Evolutionary conservation across 2,888 invertebrate genomes (phyloP), one percentile per base, ranked within the genome.

Genomic region (Oasisia sp.): DNA sequence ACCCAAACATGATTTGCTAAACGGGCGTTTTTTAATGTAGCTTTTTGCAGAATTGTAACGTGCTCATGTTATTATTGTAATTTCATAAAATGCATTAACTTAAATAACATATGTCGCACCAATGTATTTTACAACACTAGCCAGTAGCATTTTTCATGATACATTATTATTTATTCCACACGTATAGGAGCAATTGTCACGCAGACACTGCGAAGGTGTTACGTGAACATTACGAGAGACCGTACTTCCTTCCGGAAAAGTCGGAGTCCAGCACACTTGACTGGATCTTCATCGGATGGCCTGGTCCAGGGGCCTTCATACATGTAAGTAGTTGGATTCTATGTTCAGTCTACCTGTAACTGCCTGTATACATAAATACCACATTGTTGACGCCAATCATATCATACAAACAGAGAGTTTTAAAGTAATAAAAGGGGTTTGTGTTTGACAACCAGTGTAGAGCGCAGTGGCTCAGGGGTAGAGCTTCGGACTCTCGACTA

Each of bases 251-350:
- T 94, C 99, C 99, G 2, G 97, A 97, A 93, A 98, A 98, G 96
- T 98, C 98, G n/a, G 98, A 98, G 96, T 97, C 98, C 95, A 98
- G 98, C 92, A 97, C 97, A 89, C 97, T 98, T 91, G 99, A 99
- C 96, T 99, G 98, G 97, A 98, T 99, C 94, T 98, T 99, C 96
- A 97, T 99, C 97, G 99, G 99, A 90, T 98, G 98, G 95, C 94
- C 96, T 2, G 98, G 98, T 95, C 98, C 98, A 95, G 98, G 98
- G 93, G 98, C 98, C 93, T 98, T 98, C 93, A 98, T 98, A 98
- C 99, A 99, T 92, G 96, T 96, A 93, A 94, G 95, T 94, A 74
- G n/a, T 27, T 27, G n/a, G 74, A 74, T 74, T n/a, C n/a, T 74
- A 74, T 27, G 27, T 27, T 7, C 7, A 74, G 27, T 27, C 27